phyloP scores from a whole-genome alignment of 2,113 vertebrate genomes.

The Varanus komodoensis region DNA sequence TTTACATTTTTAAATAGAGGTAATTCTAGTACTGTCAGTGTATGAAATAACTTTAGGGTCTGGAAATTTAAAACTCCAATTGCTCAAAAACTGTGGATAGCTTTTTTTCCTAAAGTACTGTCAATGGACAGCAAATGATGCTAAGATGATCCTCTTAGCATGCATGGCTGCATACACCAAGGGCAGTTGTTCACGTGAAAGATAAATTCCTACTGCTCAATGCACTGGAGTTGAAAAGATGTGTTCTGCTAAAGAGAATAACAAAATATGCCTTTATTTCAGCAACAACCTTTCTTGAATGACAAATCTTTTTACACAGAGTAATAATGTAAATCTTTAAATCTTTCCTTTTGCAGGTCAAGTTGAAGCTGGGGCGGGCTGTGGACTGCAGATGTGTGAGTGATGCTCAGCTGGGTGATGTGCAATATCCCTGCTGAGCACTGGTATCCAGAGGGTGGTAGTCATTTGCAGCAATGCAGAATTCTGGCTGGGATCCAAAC shows the following conservation, averaged over 20 bases:
- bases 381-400: background rate
- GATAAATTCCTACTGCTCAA: slow-evolving; percentile 40
- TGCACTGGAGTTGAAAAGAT: slow-evolving; percentile 46
- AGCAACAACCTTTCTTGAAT: slow-evolving; percentile 47
- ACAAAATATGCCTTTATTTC: slow-evolving; percentile 53
- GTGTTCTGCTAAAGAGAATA: slow-evolving; percentile 41
- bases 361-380: background rate
- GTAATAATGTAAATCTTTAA: slow-evolving; percentile 39
- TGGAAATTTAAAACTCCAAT: slow-evolving; percentile 38
- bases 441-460: background rate
- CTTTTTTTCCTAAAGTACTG: slow-evolving; percentile 37
- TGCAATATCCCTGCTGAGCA: background rate
- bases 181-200: slow-evolving; percentile 51
- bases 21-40: slow-evolving; percentile 27
- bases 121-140: slow-evolving; percentile 46
- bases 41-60: slow-evolving; percentile 23
- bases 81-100: slow-evolving; percentile 41
- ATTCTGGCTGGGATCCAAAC: background rate
- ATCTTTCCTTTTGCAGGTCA: slow-evolving; percentile 43
- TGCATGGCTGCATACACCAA: slow-evolving; percentile 52
- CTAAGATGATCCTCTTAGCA: slow-evolving; percentile 57
- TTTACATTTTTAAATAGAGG: slow-evolving; percentile 11
- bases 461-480: background rate
- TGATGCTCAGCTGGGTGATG: background rate
- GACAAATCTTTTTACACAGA: slow-evolving; percentile 53